These are phyloP conservation scores for Phoeniculus purpureus DNA, from an alignment of 2,797 vertebrate species.

Conservation along the genomic window DNA sequence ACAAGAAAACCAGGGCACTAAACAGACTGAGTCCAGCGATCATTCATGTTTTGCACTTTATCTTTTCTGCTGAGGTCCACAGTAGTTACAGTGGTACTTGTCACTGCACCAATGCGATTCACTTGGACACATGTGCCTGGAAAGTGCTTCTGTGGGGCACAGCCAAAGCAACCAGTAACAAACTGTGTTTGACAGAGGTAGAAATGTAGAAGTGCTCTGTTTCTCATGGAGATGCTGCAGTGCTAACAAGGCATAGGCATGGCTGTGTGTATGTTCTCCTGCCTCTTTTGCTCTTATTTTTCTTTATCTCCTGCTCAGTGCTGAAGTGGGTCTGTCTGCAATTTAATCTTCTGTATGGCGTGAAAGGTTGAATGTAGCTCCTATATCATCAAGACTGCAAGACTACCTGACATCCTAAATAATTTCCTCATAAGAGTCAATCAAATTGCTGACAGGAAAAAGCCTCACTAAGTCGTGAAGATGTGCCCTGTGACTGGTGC, in stretches of 20 bases:
- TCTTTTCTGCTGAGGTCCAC: conserved; percentile 45
- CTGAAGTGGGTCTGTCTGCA: conserved; percentile 53
- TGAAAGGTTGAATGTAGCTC: conserved; percentile 17
- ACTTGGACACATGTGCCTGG: conserved; percentile 9
- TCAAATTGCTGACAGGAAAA: conserved; percentile 35
- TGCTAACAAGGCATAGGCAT: conserved; percentile 32
- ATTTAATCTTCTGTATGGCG: conserved; percentile 30
- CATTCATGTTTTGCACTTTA: conserved; percentile 62
- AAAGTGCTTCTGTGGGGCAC: conserved; percentile 14
- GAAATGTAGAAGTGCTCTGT: conserved; percentile 24
- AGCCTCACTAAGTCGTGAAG: conserved; percentile 28
- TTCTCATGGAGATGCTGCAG: conserved; percentile 34
- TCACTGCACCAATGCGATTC: conserved; percentile 21
- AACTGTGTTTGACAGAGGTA: conserved; percentile 10
- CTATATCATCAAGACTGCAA: conserved; percentile 23
- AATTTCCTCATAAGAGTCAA: background rate
- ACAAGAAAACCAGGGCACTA: conserved; percentile 83
- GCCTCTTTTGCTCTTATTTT: conserved; percentile 42
- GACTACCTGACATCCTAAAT: conserved; percentile 11
- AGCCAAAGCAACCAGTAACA: background rate
- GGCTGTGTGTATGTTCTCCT: conserved; percentile 8
- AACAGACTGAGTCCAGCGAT: background rate
- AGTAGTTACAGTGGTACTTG: conserved; percentile 27
- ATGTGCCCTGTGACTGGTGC: conserved; percentile 26
- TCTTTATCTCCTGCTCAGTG: conserved; percentile 25